Conservation (phyloP, 2,888 invertebrate genomes). For the Psylliodes chrysocephalus region DNA sequence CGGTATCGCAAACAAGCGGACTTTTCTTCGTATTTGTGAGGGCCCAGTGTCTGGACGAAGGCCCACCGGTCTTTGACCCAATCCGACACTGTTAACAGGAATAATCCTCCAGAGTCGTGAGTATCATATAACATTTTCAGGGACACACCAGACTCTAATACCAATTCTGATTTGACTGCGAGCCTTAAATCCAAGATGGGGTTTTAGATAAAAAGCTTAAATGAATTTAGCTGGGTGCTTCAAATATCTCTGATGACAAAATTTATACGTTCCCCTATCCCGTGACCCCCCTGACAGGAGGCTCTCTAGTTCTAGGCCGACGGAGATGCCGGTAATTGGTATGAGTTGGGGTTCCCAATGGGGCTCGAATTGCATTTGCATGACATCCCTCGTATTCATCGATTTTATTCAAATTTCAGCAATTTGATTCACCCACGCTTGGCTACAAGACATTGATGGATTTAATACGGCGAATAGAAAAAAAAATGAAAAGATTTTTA, state of each 20-base stretch:
- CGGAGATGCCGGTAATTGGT: constrained; percentile 30
- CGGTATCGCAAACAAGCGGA: too few relatives aligned
- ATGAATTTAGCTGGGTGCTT: too few relatives aligned
- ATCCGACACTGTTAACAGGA: too few relatives aligned
- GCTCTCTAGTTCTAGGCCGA: background rate
- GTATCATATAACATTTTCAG: too few relatives aligned
- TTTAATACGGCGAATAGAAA: background rate
- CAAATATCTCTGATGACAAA: background rate
- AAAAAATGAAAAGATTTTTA: constrained; percentile 5
- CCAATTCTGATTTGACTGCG: too few relatives aligned
- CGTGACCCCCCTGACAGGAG: background rate
- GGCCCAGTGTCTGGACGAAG: too few relatives aligned
- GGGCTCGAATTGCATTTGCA: constrained; percentile 37
- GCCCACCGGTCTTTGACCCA: too few relatives aligned
- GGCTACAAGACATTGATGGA: constrained; percentile 14
- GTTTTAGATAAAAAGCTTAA: too few relatives aligned
- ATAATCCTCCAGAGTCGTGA: too few relatives aligned
- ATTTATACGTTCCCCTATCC: background rate
- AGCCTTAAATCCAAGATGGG: too few relatives aligned
- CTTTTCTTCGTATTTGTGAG: too few relatives aligned
- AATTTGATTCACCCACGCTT: background rate
- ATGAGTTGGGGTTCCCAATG: constrained; percentile 35
- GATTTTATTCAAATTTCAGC: constrained; percentile 17
- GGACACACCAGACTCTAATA: too few relatives aligned
- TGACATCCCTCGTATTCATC: background rate